phyloP scores from a whole-genome alignment of 2,797 vertebrate genomes.

The Pipistrellus pygmaeus region DNA sequence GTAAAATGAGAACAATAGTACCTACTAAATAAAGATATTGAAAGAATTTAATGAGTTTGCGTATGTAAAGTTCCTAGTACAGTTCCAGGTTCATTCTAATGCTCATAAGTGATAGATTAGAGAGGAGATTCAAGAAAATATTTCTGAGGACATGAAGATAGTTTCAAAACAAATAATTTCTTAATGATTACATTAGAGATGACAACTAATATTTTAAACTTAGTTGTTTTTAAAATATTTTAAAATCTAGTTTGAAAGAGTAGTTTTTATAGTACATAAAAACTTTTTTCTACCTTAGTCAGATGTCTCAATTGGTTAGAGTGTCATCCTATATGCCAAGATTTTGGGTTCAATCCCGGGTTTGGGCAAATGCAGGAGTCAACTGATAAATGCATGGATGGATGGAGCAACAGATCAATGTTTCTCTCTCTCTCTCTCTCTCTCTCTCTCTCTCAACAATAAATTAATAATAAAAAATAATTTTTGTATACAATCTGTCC shows the following conservation, averaged over 20 bases:
- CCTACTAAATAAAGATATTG: not conserved
- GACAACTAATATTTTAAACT: slow-evolving; percentile 14
- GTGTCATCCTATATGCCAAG: not conserved
- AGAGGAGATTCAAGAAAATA: slow-evolving; percentile 14
- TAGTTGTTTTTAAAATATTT: not conserved
- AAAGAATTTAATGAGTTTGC: slow-evolving; percentile 22
- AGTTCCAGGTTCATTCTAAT: not conserved
- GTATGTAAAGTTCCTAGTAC: not conserved
- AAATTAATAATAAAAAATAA: not conserved
- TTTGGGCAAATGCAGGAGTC: not conserved
- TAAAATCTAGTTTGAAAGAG: slow-evolving; percentile 2
- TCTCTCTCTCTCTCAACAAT: no score
- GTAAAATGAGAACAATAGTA: not conserved
- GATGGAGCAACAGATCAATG: not conserved
- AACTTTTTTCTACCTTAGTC: not conserved
- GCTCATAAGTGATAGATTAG: not conserved
- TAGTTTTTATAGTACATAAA: not conserved
- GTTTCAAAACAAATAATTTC: slow-evolving; percentile 55
- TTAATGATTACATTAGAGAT: not conserved
- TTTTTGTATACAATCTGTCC: not conserved
- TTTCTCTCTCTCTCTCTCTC: not conserved
- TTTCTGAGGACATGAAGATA: not conserved
- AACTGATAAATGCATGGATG: not conserved
- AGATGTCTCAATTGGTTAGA: not conserved
- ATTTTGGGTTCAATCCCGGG: not conserved